A percentile compares a stretch with the other conserved stretches of the same genome.
Evolutionary conservation across 2,113 vertebrate genomes (phyloP).

Genomic region (Syngnathus floridae): DNA sequence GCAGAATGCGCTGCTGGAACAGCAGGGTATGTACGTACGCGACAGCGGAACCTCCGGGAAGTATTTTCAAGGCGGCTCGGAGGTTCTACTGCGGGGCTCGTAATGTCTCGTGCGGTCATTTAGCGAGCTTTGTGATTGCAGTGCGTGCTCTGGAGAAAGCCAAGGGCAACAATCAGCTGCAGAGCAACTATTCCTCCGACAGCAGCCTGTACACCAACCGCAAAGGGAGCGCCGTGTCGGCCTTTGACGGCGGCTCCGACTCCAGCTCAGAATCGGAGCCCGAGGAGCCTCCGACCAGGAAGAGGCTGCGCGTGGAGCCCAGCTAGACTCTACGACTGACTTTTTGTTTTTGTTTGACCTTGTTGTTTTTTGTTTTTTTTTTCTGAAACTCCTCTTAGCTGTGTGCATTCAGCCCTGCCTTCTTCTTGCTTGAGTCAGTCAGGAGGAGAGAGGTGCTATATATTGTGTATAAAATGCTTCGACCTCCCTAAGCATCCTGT

Average conservation of each 20-base stretch:
- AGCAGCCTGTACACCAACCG: slow-evolving; percentile 94
- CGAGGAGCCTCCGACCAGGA: slow-evolving; percentile 86
- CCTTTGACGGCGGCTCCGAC: slow-evolving; percentile 91
- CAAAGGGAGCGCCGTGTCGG: slow-evolving; percentile 91
- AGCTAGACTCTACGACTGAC: slow-evolving; percentile 66
- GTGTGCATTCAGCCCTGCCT: slow-evolving; percentile 47
- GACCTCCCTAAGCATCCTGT: slow-evolving; percentile 59
- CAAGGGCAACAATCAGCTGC: slow-evolving; percentile 84
- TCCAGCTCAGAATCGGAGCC: slow-evolving; percentile 91
- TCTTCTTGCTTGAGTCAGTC: slow-evolving; percentile 46
- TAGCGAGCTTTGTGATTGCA: slow-evolving; percentile 46
- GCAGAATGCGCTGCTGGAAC: slow-evolving; percentile 90
- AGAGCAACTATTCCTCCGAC: slow-evolving; percentile 85
- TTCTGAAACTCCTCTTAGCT: slow-evolving; percentile 46
- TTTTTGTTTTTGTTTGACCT: slow-evolving; percentile 27
- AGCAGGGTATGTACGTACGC: slow-evolving; percentile 76
- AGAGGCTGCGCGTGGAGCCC: slow-evolving; percentile 88
- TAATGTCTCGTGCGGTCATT: background rate
- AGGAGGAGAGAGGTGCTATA: slow-evolving; percentile 48
- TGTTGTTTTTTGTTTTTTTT: slow-evolving; percentile 7
- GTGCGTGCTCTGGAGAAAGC: slow-evolving; percentile 93
- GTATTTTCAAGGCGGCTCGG: background rate
- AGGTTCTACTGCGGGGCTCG: background rate
- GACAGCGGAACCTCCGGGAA: background rate
- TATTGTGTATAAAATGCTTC: slow-evolving; percentile 49